Base-by-base conservation (phyloP, 2,888 invertebrate species). In the Synergus itoensis region DNA sequence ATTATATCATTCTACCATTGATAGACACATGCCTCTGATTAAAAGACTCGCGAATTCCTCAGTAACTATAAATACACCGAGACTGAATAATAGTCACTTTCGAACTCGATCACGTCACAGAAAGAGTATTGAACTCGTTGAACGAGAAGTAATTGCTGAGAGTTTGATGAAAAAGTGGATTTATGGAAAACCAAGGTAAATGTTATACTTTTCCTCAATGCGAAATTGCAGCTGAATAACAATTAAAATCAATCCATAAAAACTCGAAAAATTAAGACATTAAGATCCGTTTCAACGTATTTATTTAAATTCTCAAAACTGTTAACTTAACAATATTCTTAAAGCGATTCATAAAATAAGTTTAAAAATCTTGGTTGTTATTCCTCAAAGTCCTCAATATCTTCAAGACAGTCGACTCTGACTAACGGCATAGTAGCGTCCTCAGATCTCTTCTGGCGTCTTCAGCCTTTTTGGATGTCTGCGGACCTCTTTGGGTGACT, bases 111-210 rank as follows among this genome's bases (percentile, higher is more conserved):
- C 40, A 41, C 40, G 41, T 41, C 64, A 5, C 12, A 36, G 63
- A 63, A 63, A 63, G 63, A 63, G 63, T 63, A 41, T 64, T 64
- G 64, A 64, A 41, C 64, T 64, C 64, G 40, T n/a, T 64, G 14
- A 41, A 41, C 41, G 40, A 64, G 64, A 64, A 18, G 40, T 64
- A 21, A 60, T 21, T 60, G n/a, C n/a, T n/a, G 60, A 21, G 60
- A 60, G 60, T 60, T 60, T 7, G 21, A 60, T 60, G 4, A 21
- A 60, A 60, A 60, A 60, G 60, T 12, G 4, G 21, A 60, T 60
- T 60, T 21, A 60, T 60, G 12, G 60, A 9, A 60, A 60, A n/a
- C 60, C 60, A 60, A 60, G 60, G 60, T 60, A 21, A 11, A 18
- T 21, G 60, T 53, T 53, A 60, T 11, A 4, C 60, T 21, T 60